Base-by-base conservation (phyloP, 2,888 invertebrate genomes). In the Agrilus cyanescens region DNA sequence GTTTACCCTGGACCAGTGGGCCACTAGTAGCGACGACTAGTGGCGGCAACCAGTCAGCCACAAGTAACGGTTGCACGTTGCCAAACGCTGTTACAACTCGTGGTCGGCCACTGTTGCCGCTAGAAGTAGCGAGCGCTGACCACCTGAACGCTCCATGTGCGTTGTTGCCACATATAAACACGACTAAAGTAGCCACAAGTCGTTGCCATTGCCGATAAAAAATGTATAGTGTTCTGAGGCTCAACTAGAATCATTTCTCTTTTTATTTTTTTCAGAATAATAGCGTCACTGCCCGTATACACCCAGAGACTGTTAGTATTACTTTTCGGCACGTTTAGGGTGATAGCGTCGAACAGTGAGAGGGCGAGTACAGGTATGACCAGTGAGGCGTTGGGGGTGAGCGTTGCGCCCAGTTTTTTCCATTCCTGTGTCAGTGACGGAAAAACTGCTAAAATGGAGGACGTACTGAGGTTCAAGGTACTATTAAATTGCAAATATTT, bases 381-480 rank as follows among this genome's bases (percentile, higher is more conserved):
- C 54, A 88, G 91, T 55, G 93, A 94, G 70, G 93, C 94, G 33
- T 74, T 95, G 53, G 93, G 93, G 50, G 93, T 95, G 58, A 90
- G 90, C 32, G 94, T 94, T 38, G 94, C 94, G 41, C 94, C 94
- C 15, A 93, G 91, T 56, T 90, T 95, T 69, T 94, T 95, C 72
- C 93, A 93, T 69, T 87, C 89, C 53, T 94, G 94, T 72, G 91
- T 94, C 58, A 87, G 88, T 58, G 90, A 91, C 67, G 93, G 91
- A 49, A 88, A 91, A 72, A 85, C 89, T 38, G 94, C 93, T 48
- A 86, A 88, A 68, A 89, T 94, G 86, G 91, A 93, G 72, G 94
- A 94, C 69, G 90, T 94, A 45, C 80, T 89, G 63, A 78, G 91
- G 62, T 94, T 87, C 71, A 91, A 91, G 85, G 90, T 90, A 67